A percentile compares a stretch with the other conserved stretches of the same genome.
Conservation (phyloP, 2,888 invertebrate species). For the Leptothorax acervorum region DNA sequence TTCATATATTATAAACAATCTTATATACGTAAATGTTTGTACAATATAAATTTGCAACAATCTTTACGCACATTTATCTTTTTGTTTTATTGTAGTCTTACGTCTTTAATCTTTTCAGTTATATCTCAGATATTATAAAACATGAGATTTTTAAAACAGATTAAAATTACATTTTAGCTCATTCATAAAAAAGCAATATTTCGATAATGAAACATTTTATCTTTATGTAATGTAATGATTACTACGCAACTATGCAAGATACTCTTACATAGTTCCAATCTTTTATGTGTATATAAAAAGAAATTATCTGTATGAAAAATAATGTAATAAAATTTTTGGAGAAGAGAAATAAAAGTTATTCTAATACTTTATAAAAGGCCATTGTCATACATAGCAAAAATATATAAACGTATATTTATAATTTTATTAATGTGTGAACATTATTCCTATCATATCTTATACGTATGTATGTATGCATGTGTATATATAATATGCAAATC, state of each 20-base stretch:
- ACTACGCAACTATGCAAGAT: not conserved
- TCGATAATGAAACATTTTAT: not conserved
- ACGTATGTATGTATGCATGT: constrained; percentile 30
- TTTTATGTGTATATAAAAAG: not conserved
- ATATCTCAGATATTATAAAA: constrained; percentile 29
- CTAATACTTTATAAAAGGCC: constrained; percentile 61
- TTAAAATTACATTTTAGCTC: not conserved
- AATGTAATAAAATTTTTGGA: not conserved
- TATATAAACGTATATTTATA: constrained; percentile 39
- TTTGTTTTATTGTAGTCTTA: constrained; percentile 17
- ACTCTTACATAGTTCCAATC: not conserved
- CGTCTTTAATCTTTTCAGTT: not conserved
- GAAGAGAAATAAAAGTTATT: constrained; percentile 59
- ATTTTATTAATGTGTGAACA: constrained; percentile 58
- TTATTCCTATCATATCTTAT: constrained; percentile 55
- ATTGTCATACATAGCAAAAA: constrained; percentile 63
- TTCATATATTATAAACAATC: constrained; percentile 14
- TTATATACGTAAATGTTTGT: not conserved
- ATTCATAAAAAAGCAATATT: not conserved
- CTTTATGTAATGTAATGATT: not conserved
- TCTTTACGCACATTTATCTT: constrained; percentile 7
- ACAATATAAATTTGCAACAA: constrained; percentile 13
- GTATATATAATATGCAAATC: constrained; percentile 8
- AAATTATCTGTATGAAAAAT: constrained; percentile 1
- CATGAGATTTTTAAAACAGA: constrained; percentile 1